Conservation (phyloP, 2,888 invertebrate genomes). For the Trisateles emortualis region DNA sequence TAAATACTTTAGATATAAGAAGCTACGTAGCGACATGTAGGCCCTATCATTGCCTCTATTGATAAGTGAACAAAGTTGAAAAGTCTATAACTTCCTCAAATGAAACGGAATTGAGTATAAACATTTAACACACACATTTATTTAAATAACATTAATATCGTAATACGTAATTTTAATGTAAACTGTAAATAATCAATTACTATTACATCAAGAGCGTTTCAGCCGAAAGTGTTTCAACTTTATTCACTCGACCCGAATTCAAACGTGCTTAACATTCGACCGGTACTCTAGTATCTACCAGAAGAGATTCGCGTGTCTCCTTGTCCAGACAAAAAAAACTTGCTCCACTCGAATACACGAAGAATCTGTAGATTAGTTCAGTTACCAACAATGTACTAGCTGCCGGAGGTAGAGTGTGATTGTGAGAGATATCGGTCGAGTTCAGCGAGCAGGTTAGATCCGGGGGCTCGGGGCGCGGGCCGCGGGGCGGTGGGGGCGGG, state of each 20-base stretch:
- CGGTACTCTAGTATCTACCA: constrained; percentile 1
- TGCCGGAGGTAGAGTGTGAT: constrained; percentile 8
- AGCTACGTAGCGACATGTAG: constrained; percentile 45
- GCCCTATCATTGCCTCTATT: constrained; percentile 28
- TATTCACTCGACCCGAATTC: constrained; percentile 31
- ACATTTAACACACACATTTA: constrained; percentile 27
- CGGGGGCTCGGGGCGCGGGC: constrained; percentile 1
- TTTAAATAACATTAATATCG: constrained; percentile 21
- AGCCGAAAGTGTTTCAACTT: constrained; percentile 39
- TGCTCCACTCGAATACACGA: background rate
- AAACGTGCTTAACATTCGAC: constrained; percentile 18
- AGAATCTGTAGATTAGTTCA: background rate
- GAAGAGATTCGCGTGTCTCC: background rate
- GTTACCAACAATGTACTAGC: constrained; percentile 5
- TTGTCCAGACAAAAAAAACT: background rate
- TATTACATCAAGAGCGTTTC: constrained; percentile 6
- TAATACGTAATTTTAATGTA: constrained; percentile 19
- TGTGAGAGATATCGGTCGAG: background rate
- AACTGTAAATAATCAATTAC: constrained; percentile 8
- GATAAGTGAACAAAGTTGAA: constrained; percentile 43
- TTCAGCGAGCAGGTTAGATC: background rate
- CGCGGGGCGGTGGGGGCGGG: constrained; percentile 9
- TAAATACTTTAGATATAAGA: constrained; percentile 15
- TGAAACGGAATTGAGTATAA: constrained; percentile 22
- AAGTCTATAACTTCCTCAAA: constrained; percentile 17